A percentile compares a stretch with the other conserved stretches of the same genome.
Evolutionary conservation across 2,888 invertebrate species (phyloP).

Genomic region (Pasiphila rectangulata): DNA sequence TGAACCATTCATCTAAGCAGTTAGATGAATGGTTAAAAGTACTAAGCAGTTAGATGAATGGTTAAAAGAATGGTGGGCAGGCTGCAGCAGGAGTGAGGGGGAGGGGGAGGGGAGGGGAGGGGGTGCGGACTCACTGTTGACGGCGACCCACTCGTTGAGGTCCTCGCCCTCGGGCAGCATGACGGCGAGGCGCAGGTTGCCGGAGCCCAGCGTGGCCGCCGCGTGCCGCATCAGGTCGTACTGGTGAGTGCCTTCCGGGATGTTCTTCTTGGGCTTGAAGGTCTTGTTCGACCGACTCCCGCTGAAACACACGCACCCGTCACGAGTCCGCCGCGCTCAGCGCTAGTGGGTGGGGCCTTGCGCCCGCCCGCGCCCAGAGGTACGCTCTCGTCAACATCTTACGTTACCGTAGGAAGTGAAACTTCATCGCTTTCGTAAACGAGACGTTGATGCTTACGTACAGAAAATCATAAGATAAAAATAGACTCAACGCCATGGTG

Average conservation of each 20-base stretch:
- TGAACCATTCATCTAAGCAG: no score
- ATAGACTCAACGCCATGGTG: constrained; percentile 49
- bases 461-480: constrained; percentile 57
- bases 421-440: constrained; percentile 55
- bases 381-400: constrained; percentile 20
- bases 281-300: constrained; percentile 97
- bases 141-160: constrained; percentile 99
- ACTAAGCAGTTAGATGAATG: no score
- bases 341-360: constrained; percentile 14
- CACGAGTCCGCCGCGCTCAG: background rate
- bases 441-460: constrained; percentile 53
- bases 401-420: constrained; percentile 35
- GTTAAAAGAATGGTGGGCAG: background rate
- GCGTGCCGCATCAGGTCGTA: constrained; percentile 99
- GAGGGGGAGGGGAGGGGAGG: background rate
- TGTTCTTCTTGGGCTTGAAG: constrained; percentile 99
- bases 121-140: constrained; percentile 91
- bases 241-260: constrained; percentile 98
- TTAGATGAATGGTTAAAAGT: no score
- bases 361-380: constrained; percentile 1
- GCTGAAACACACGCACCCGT: constrained; percentile 63
- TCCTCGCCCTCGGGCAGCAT: constrained; percentile 99
- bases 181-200: constrained; percentile 97
- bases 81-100: no score
- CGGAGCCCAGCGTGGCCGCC: constrained; percentile 98